These are phyloP conservation scores for Platycercus adscitus DNA, from an alignment of 2,113 vertebrate genomes.

Conservation along the genomic window DNA sequence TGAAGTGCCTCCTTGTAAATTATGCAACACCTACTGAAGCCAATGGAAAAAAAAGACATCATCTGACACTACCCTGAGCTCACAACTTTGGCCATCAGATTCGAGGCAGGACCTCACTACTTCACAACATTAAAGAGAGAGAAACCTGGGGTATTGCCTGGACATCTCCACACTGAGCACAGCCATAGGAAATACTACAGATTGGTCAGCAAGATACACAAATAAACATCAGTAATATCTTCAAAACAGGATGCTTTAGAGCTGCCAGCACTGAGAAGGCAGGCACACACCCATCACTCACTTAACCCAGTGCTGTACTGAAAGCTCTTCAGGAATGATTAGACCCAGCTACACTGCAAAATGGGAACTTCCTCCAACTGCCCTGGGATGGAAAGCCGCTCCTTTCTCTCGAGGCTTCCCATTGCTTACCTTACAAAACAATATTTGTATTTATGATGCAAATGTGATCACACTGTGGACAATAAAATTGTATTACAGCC, in stretches of 20 bases:
- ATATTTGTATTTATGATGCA: background rate
- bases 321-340: background rate
- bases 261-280: background rate
- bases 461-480: background rate
- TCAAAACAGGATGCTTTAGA: background rate
- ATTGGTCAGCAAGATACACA: background rate
- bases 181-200: background rate
- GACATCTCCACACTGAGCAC: background rate
- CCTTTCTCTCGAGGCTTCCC: background rate
- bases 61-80: background rate
- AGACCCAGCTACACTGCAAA: background rate
- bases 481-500: background rate
- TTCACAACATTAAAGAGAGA: background rate
- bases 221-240: background rate
- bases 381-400: background rate
- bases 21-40: slow-evolving; percentile 33
- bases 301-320: background rate
- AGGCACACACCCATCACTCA: background rate
- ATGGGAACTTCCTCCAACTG: background rate
- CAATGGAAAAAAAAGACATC: slow-evolving; percentile 34
- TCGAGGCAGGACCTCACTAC: background rate
- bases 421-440: background rate
- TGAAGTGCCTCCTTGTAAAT: slow-evolving; percentile 37
- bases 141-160: background rate
- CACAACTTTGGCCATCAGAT: background rate